Percentiles rank a stretch among this genome's conserved stretches.
Evolutionary conservation across 2,113 vertebrate species (phyloP).

Genomic region (Daphoenositta chrysoptera): DNA sequence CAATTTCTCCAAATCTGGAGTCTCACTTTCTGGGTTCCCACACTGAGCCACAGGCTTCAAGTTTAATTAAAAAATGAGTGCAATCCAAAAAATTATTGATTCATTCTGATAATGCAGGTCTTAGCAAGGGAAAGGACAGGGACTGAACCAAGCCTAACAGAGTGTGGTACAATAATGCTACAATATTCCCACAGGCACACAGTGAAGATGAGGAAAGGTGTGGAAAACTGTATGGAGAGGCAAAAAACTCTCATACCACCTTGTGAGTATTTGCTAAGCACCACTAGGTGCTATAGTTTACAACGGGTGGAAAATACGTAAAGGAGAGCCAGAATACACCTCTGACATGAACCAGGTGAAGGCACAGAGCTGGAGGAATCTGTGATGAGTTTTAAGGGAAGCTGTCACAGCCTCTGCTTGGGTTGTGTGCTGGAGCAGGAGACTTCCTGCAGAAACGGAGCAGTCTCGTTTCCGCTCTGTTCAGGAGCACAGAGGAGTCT

Average conservation of each 20-base stretch:
- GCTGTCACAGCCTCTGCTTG: neutral
- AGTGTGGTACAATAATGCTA: neutral
- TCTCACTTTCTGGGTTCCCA: neutral
- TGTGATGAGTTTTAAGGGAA: accelerated
- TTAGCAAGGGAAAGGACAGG: neutral
- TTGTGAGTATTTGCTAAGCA: neutral
- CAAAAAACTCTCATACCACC: neutral
- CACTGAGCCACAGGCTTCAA: neutral
- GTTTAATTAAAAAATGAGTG: neutral
- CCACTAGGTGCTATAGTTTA: neutral
- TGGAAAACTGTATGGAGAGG: neutral
- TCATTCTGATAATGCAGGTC: neutral
- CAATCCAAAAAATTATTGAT: neutral
- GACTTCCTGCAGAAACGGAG: neutral
- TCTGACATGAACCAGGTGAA: neutral
- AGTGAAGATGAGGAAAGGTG: neutral
- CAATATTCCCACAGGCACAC: neutral
- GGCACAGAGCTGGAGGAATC: neutral
- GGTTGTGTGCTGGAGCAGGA: neutral
- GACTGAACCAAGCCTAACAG: neutral
- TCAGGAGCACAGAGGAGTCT: neutral
- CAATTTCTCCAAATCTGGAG: neutral
- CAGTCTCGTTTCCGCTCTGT: neutral
- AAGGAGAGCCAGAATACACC: neutral
- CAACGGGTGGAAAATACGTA: neutral